phyloP scores from a whole-genome alignment of 1,140 invertebrate genomes.

The Euborellia annulipes region DNA sequence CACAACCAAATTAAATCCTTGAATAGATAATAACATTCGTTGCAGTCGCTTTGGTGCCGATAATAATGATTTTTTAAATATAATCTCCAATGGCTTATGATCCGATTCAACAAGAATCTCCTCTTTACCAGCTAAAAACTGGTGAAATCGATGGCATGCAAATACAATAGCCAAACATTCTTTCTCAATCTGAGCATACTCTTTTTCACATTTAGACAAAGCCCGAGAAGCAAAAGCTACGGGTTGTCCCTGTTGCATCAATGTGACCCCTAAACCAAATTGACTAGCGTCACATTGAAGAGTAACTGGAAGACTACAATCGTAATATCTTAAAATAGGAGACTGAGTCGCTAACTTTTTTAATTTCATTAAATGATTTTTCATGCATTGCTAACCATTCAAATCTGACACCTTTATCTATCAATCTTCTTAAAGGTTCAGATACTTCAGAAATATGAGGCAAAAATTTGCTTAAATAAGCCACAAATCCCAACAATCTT shows the following conservation, averaged over 20 bases:
- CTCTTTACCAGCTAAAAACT: no score
- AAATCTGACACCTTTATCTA: no score
- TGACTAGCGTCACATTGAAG: constrained; percentile 9
- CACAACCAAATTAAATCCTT: constrained; percentile 22
- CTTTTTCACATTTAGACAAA: constrained; percentile 15
- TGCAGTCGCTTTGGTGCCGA: constrained; percentile 26
- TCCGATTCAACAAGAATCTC: constrained; percentile 29
- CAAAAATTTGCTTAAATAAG: no score
- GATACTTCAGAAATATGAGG: no score
- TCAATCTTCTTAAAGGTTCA: no score
- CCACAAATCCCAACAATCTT: no score
- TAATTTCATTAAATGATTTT: no score
- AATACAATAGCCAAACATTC: constrained; percentile 33
- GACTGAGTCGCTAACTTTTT: constrained; percentile 15
- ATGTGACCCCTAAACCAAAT: constrained; percentile 15
- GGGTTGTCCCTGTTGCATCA: constrained; percentile 17
- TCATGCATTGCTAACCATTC: no score
- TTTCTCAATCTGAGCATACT: constrained; percentile 29
- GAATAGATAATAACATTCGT: constrained; percentile 27
- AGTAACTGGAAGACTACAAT: constrained; percentile 8
- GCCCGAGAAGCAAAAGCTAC: constrained; percentile 21
- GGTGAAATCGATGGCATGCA: constrained; percentile 25
- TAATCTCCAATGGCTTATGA: constrained; percentile 27
- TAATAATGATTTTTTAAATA: constrained; percentile 26
- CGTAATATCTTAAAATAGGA: constrained; percentile 20